A percentile compares a stretch with the other conserved stretches of the same genome.
phyloP scores from a whole-genome alignment of 2,888 invertebrate species.

The Ellobium chinense region DNA sequence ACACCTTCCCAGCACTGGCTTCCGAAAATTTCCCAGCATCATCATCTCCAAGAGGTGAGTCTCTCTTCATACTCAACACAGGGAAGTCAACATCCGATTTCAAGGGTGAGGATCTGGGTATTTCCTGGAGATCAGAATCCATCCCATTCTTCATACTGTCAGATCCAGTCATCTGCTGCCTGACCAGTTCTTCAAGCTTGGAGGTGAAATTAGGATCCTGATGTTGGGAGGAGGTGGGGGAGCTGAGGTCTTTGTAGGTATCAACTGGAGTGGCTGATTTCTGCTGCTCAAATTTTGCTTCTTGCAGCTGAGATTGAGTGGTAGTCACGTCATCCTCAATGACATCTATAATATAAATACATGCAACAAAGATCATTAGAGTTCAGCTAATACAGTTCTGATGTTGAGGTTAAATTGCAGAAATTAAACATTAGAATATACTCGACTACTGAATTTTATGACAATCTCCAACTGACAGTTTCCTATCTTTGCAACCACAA shows the following conservation, averaged over 20 bases:
- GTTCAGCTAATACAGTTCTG: too few relatives aligned
- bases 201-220: slow-evolving; percentile 14
- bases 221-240: slow-evolving; percentile 3
- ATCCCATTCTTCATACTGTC: slow-evolving; percentile 44
- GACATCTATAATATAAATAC: slow-evolving; percentile 63
- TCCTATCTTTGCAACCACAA: too few relatives aligned
- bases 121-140: slow-evolving; percentile 45
- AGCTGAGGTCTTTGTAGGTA: slow-evolving; percentile 40
- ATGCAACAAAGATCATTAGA: too few relatives aligned
- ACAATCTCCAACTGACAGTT: too few relatives aligned
- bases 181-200: slow-evolving; percentile 62
- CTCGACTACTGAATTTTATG: too few relatives aligned
- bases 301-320: slow-evolving; percentile 45
- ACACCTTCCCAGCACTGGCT: not conserved
- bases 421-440: too few relatives aligned
- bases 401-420: too few relatives aligned
- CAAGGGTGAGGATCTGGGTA: slow-evolving; percentile 22
- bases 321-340: slow-evolving; percentile 60
- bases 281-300: slow-evolving; percentile 53
- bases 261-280: slow-evolving; percentile 29
- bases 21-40: slow-evolving; percentile 44
- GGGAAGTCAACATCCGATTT: slow-evolving; percentile 52
- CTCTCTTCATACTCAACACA: slow-evolving; percentile 52
- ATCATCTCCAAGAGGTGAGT: slow-evolving; percentile 66
- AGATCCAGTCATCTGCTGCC: slow-evolving; percentile 56